These are phyloP conservation scores for Andricus grossulariae DNA, from an alignment of 1,140 invertebrate genomes.

Conservation along the genomic window DNA sequence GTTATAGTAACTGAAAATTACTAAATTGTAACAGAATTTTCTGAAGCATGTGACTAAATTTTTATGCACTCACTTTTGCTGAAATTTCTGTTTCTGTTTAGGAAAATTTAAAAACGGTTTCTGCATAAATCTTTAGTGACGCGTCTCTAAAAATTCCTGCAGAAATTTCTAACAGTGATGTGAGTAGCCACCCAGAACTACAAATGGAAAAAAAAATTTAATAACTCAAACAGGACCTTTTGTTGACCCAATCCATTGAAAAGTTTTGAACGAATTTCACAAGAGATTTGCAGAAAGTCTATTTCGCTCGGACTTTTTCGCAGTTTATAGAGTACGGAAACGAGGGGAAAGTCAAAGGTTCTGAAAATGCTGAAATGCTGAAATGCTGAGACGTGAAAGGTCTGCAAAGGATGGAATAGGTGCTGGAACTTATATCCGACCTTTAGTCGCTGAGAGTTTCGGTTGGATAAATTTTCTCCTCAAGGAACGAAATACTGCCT, in stretches of 20 bases:
- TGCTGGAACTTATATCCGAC: conserved; percentile 22
- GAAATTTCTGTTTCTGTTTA: too few relatives aligned
- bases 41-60: too few relatives aligned
- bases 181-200: too few relatives aligned
- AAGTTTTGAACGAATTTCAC: background rate
- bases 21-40: too few relatives aligned
- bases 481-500: conserved; percentile 48
- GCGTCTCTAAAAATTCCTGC: too few relatives aligned
- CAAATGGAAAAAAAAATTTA: background rate
- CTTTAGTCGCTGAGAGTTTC: conserved; percentile 28
- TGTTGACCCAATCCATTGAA: background rate
- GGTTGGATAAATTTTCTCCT: conserved; percentile 44
- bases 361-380: conserved; percentile 1
- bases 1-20: too few relatives aligned
- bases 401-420: conserved; percentile 2
- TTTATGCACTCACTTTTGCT: too few relatives aligned
- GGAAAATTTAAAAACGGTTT: too few relatives aligned
- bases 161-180: too few relatives aligned
- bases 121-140: too few relatives aligned
- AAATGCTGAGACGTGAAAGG: conserved; percentile 14
- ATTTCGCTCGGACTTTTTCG: conserved; percentile 5
- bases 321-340: conserved; percentile 7
- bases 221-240: background rate
- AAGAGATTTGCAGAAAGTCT: conserved; percentile 3
- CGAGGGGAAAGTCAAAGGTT: conserved; percentile 12